Percentiles rank a stretch among this genome's conserved stretches.
These are phyloP conservation scores for Poecilobothrus nobilitatus DNA, from an alignment of 2,888 invertebrate species.

Conservation along the genomic window DNA sequence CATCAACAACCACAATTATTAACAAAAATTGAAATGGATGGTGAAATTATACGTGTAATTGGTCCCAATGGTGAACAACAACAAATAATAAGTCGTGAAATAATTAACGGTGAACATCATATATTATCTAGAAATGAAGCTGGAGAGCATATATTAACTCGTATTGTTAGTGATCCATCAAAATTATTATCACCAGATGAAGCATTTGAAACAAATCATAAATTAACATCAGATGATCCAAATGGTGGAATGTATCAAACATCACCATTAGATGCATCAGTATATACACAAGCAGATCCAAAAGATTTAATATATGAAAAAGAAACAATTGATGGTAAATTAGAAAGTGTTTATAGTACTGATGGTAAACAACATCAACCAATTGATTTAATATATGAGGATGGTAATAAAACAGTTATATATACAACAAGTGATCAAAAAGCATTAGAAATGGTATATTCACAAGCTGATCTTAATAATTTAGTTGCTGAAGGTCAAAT, in stretches of 20 bases:
- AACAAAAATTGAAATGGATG: slow-evolving; percentile 43
- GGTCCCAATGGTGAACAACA: slow-evolving; percentile 44
- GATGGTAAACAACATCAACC: slow-evolving; percentile 37
- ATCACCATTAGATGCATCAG: slow-evolving; percentile 40
- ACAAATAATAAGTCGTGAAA: slow-evolving; percentile 44
- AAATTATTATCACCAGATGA: slow-evolving; percentile 41
- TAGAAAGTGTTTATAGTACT: not conserved
- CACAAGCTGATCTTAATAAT: slow-evolving; percentile 41
- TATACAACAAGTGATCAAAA: slow-evolving; percentile 73
- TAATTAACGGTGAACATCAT: slow-evolving; percentile 44
- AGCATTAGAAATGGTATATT: slow-evolving; percentile 58
- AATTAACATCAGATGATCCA: slow-evolving; percentile 37
- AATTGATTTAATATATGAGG: slow-evolving; percentile 75
- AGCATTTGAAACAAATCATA: slow-evolving; percentile 42
- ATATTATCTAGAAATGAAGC: slow-evolving; percentile 44
- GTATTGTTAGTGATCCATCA: slow-evolving; percentile 43
- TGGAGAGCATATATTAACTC: slow-evolving; percentile 44
- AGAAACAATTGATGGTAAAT: slow-evolving; percentile 8
- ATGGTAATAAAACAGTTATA: slow-evolving; percentile 75
- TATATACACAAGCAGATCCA: slow-evolving; percentile 39
- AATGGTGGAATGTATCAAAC: slow-evolving; percentile 38
- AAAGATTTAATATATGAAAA: slow-evolving; percentile 41
- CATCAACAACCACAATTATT: slow-evolving; percentile 34
- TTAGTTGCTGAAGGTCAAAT: slow-evolving; percentile 43
- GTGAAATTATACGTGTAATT: slow-evolving; percentile 44